Conservation (phyloP, 2,113 vertebrate species). For the Podarcis cretensis region DNA sequence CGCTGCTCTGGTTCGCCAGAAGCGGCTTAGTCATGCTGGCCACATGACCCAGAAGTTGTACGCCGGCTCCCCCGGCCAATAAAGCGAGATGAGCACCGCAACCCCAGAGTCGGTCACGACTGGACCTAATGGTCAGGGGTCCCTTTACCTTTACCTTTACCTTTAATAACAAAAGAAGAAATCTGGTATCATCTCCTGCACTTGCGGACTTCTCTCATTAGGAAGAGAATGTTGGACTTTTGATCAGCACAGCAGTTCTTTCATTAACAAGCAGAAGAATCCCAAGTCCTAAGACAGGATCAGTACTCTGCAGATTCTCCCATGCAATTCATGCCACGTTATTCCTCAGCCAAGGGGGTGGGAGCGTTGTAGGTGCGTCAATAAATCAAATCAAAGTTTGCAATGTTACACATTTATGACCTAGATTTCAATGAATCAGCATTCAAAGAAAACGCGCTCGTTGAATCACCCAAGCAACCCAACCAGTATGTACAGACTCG, state of each 20-base stretch:
- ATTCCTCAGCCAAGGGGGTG: not conserved
- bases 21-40: too few relatives aligned
- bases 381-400: not conserved
- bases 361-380: not conserved
- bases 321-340: not conserved
- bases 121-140: too few relatives aligned
- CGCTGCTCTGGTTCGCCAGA: too few relatives aligned
- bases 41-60: too few relatives aligned
- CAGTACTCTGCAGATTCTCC: not conserved
- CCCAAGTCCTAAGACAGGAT: not conserved
- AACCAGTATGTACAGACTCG: not conserved
- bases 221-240: not conserved
- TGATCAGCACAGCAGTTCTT: not conserved
- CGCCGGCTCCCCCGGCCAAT: too few relatives aligned
- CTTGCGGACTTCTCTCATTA: not conserved
- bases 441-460: not conserved
- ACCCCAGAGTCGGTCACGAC: too few relatives aligned
- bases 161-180: not conserved
- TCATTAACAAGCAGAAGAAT: not conserved
- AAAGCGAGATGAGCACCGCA: too few relatives aligned
- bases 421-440: not conserved
- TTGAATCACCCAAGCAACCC: not conserved
- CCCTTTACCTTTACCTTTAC: too few relatives aligned
- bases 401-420: not conserved
- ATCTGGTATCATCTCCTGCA: not conserved